These are phyloP conservation scores for Mythimna pallens DNA, from an alignment of 2,888 invertebrate species.

Conservation along the genomic window DNA sequence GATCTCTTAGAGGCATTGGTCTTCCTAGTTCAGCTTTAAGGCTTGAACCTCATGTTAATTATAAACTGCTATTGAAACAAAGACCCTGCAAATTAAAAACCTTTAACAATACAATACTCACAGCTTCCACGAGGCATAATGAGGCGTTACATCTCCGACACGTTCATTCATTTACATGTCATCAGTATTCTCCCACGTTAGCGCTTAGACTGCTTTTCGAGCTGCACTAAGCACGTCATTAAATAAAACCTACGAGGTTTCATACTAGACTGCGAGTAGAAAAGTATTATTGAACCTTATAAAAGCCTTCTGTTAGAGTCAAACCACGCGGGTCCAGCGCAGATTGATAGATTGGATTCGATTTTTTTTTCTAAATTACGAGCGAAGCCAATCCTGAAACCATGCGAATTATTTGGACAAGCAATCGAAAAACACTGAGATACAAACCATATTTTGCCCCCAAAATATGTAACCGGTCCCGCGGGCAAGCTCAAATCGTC, in stretches of 20 bases:
- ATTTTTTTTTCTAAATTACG: too few relatives aligned
- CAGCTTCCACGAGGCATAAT: slow-evolving; percentile 45
- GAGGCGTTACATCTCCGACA: slow-evolving; percentile 53
- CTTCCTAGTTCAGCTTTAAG: not conserved
- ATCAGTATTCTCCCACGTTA: slow-evolving; percentile 37
- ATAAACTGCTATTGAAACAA: slow-evolving; percentile 27
- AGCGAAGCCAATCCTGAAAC: not conserved
- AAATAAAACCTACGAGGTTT: slow-evolving; percentile 28
- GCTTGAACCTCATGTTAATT: not conserved
- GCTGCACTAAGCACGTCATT: slow-evolving; percentile 39
- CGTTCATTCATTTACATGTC: slow-evolving; percentile 56
- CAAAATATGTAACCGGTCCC: slow-evolving; percentile 52
- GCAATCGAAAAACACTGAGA: slow-evolving; percentile 10
- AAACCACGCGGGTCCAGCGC: too few relatives aligned
- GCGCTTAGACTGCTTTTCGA: slow-evolving; percentile 28
- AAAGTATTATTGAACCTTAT: not conserved
- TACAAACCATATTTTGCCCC: slow-evolving; percentile 44
- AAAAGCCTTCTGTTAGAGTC: not conserved
- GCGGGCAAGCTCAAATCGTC: slow-evolving; percentile 42
- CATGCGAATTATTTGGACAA: slow-evolving; percentile 20
- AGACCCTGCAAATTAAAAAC: slow-evolving; percentile 29
- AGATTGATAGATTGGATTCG: too few relatives aligned
- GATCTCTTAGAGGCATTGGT: not conserved
- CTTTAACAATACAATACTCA: slow-evolving; percentile 27
- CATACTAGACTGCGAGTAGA: not conserved